Evolutionary conservation across 2,888 invertebrate species (phyloP).

Genomic region (Lasius platythorax): DNA sequence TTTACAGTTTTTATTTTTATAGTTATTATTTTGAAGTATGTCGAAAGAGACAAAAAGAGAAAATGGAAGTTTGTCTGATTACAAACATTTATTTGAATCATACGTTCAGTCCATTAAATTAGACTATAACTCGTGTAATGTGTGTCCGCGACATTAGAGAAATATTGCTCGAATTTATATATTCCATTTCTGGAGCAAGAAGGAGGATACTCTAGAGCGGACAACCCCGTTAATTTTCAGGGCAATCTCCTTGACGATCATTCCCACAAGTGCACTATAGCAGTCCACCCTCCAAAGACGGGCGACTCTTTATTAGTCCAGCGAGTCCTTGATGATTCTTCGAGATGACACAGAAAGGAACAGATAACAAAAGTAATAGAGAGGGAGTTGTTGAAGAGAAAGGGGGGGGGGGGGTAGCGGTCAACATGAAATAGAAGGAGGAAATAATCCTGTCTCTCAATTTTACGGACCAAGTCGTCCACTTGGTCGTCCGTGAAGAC

Average conservation of each 20-base stretch:
- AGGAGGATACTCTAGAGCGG: background rate
- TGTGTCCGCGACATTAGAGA: slow-evolving; percentile 5
- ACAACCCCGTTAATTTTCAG: slow-evolving; percentile 63
- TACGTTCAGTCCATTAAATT: background rate
- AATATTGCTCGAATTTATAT: slow-evolving; percentile 32
- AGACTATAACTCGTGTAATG: background rate
- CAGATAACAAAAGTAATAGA: slow-evolving; percentile 42
- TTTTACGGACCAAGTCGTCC: slow-evolving; percentile 78
- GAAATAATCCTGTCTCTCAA: slow-evolving; percentile 78
- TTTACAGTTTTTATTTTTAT: background rate
- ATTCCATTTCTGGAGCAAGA: slow-evolving; percentile 4
- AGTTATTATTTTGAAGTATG: background rate
- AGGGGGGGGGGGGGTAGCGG: background rate
- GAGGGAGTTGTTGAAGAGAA: background rate
- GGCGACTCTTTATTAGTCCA: slow-evolving; percentile 69
- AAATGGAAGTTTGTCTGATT: slow-evolving; percentile 3
- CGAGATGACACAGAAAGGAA: slow-evolving; percentile 41
- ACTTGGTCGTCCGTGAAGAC: slow-evolving; percentile 75
- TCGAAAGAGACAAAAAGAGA: background rate
- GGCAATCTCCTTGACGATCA: slow-evolving; percentile 28
- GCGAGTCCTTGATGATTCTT: slow-evolving; percentile 57
- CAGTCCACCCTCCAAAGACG: slow-evolving; percentile 43
- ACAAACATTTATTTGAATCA: background rate
- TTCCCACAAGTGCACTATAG: slow-evolving; percentile 66
- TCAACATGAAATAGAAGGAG: slow-evolving; percentile 11